phyloP scores from a whole-genome alignment of 2,888 invertebrate genomes.

The Spilosoma lubricipeda region DNA sequence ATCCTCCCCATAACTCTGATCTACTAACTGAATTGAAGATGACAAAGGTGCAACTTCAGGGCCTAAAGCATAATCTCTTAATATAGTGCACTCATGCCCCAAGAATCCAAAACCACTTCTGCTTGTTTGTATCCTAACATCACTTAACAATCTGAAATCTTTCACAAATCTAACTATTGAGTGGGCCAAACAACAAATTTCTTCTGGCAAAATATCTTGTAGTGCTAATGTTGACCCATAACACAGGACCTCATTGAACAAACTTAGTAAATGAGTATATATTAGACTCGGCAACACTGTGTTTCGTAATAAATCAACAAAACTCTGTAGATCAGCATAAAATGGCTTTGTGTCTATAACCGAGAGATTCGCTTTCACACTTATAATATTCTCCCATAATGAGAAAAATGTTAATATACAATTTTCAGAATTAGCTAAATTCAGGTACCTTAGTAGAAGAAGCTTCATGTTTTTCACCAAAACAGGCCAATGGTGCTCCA shows the following conservation, averaged over 20 bases:
- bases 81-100: conserved; percentile 75
- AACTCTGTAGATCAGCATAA: conserved; percentile 93
- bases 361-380: conserved; percentile 95
- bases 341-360: conserved; percentile 96
- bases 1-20: conserved; percentile 81
- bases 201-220: conserved; percentile 95
- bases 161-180: conserved; percentile 94
- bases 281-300: conserved; percentile 92
- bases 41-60: conserved; percentile 71
- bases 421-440: conserved; percentile 88
- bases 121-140: conserved; percentile 78
- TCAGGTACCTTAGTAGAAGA: conserved; percentile 85
- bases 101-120: conserved; percentile 81
- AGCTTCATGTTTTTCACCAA: conserved; percentile 90
- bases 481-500: conserved; percentile 94
- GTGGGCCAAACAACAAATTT: conserved; percentile 94
- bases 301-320: conserved; percentile 90
- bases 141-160: conserved; percentile 91
- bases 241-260: conserved; percentile 96
- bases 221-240: conserved; percentile 96
- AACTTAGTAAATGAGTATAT: conserved; percentile 93
- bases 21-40: conserved; percentile 76
- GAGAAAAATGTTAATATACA: conserved; percentile 93
- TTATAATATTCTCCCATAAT: conserved; percentile 96
- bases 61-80: conserved; percentile 74